A percentile compares a stretch with the other conserved stretches of the same genome.
Conservation (phyloP, 2,888 invertebrate species). For the Andrena praecox region DNA sequence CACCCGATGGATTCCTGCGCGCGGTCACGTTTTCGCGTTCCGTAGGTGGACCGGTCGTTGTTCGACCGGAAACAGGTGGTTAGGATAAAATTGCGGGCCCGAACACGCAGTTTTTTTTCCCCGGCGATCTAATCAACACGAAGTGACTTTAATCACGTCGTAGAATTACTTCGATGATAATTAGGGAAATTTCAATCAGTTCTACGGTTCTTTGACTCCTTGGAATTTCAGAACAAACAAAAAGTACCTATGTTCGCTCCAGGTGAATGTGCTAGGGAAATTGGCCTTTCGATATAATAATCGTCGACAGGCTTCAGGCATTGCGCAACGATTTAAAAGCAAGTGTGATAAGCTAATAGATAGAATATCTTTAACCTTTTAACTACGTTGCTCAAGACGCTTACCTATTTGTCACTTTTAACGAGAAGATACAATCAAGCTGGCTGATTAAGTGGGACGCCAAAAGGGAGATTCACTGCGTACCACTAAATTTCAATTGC, state of each 20-base stretch:
- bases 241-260: background rate
- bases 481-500: background rate
- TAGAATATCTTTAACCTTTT: no score
- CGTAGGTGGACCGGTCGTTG: constrained; percentile 70
- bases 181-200: constrained; percentile 20
- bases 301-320: no score
- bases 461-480: no score
- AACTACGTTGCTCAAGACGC: no score
- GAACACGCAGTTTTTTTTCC: constrained; percentile 3
- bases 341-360: no score
- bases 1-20: constrained; percentile 18
- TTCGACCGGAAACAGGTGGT: constrained; percentile 59
- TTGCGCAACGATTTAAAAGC: no score
- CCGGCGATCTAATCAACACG: constrained; percentile 34
- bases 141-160: constrained; percentile 30
- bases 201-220: background rate
- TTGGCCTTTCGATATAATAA: constrained; percentile 10
- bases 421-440: background rate
- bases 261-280: constrained; percentile 1
- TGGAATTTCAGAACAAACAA: background rate
- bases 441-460: no score
- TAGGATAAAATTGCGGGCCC: constrained; percentile 43
- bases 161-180: constrained; percentile 34
- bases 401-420: background rate
- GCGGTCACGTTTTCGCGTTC: constrained; percentile 6